A percentile compares a stretch with the other conserved stretches of the same genome.
These are phyloP conservation scores for Brachionus asplanchnoidis DNA, from an alignment of 1,140 invertebrate species.

Conservation along the genomic window DNA sequence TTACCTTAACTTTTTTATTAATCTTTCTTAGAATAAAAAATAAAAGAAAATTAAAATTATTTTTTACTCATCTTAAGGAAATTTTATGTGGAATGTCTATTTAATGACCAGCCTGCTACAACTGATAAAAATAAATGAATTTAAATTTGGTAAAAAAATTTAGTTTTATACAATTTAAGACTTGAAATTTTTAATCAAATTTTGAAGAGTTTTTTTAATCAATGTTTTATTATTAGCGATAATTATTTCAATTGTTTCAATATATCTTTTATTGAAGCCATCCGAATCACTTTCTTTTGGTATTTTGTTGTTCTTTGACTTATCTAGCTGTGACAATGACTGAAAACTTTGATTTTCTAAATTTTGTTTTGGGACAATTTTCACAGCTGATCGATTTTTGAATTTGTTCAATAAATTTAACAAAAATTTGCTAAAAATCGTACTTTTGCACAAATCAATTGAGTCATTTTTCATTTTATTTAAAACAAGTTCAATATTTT, in stretches of 20 bases:
- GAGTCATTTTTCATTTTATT: constrained; percentile 26
- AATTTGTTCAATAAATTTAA: neutral
- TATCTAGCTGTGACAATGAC: neutral
- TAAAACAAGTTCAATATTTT: neutral
- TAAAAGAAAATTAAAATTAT: too few relatives aligned
- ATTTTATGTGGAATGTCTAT: too few relatives aligned
- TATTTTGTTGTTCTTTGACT: neutral
- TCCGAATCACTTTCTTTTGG: neutral
- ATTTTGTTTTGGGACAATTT: neutral
- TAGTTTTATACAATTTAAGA: neutral
- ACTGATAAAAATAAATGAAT: too few relatives aligned
- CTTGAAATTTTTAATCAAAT: constrained; percentile 15
- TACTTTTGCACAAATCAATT: neutral
- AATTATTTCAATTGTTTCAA: neutral
- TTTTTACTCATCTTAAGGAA: too few relatives aligned
- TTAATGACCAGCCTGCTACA: too few relatives aligned
- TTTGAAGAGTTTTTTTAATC: constrained; percentile 14
- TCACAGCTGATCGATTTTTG: neutral
- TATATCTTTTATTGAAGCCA: neutral
- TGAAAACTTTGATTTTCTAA: neutral
- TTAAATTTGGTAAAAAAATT: neutral
- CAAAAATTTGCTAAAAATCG: constrained; percentile 20
- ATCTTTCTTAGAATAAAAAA: too few relatives aligned
- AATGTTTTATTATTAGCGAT: constrained; percentile 17
- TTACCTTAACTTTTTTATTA: too few relatives aligned